Evolutionary conservation across 2,113 vertebrate genomes (phyloP), one percentile per base, ranked within the genome.

Genomic region (Elachura formosa): DNA sequence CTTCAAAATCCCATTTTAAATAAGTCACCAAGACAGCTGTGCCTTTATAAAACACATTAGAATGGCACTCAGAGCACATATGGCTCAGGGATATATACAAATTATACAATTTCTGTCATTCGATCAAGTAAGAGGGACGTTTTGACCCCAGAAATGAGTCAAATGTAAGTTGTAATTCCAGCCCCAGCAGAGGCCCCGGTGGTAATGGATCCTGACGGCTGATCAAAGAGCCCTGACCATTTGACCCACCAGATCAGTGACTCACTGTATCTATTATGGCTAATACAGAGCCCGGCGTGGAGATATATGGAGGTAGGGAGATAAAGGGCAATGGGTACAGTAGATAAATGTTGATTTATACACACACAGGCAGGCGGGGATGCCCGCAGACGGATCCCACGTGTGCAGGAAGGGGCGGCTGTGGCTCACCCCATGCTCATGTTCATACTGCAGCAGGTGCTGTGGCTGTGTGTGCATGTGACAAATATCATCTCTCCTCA

Each of bases 101-200:
- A 98, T 99, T 98, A 98, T 98, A 96, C 98, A 98, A 98, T 99
- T 98, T 98, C 97, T 98, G 98, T 98, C 98, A 98, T 97, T 98
- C 97, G 98, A 98, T 98, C 98, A 98, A 98, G 98, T 98, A 98
- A 98, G 96, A 90, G 97, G 97, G 97, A 98, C 97, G 97, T 97
- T 97, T 96, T 97, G 98, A 98, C 98, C 98, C 93, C 96, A 86
- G 84, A 98, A 98, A 98, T 98, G 98, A 98, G 98, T 98, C 97
- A 98, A 98, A 98, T 95, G 97, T 94, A 97, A 98, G 98, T 98
- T 98, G 98, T 98, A 98, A 98, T 98, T 98, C 98, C 98, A 98
- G 98, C 97, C 98, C 96, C 97, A 97, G 94, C 97, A 96, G 98
- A 98, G 98, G 97, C 97, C 94, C 95, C 84, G 91, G 96, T 96